Percentiles rank a stretch among this genome's conserved stretches.
Conservation (phyloP, 2,888 invertebrate genomes). For the Aporophyla lueneburgensis region DNA sequence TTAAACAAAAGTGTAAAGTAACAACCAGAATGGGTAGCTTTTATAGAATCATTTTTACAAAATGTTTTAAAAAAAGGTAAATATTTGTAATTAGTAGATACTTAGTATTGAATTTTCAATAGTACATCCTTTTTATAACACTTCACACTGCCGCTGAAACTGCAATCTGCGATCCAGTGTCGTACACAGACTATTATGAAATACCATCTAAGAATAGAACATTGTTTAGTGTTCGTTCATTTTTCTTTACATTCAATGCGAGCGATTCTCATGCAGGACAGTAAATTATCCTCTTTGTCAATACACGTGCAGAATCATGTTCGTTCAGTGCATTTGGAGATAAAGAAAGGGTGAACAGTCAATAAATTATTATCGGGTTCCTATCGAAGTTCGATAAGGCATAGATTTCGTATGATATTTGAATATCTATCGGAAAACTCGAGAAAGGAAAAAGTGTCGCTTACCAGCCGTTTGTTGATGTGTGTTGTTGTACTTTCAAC, state of each 20-base stretch:
- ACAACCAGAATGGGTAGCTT: too few species aligned
- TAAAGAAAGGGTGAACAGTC: constrained; percentile 27
- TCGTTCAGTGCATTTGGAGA: constrained; percentile 4
- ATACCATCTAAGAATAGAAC: constrained; percentile 36
- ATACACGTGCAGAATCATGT: constrained; percentile 24
- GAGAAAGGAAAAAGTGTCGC: constrained; percentile 19
- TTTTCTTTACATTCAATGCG: constrained; percentile 27
- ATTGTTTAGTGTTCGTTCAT: constrained; percentile 25
- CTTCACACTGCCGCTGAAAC: not conserved
- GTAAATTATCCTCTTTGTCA: constrained; percentile 11
- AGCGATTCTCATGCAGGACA: not conserved
- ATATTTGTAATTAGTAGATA: too few species aligned
- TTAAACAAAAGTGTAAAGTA: not conserved
- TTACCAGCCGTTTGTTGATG: constrained; percentile 32
- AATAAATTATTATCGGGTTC: constrained; percentile 35
- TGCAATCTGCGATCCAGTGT: not conserved
- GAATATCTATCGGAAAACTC: constrained; percentile 11
- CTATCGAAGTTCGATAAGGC: constrained; percentile 34
- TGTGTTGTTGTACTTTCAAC: constrained; percentile 28
- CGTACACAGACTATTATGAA: constrained; percentile 14
- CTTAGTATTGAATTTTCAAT: too few species aligned
- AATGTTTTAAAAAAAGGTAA: too few species aligned
- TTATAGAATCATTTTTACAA: not conserved
- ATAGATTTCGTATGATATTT: constrained; percentile 29
- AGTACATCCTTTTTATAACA: too few species aligned